phyloP scores from a whole-genome alignment of 2,113 vertebrate species.

The Cynocephalus volans region DNA sequence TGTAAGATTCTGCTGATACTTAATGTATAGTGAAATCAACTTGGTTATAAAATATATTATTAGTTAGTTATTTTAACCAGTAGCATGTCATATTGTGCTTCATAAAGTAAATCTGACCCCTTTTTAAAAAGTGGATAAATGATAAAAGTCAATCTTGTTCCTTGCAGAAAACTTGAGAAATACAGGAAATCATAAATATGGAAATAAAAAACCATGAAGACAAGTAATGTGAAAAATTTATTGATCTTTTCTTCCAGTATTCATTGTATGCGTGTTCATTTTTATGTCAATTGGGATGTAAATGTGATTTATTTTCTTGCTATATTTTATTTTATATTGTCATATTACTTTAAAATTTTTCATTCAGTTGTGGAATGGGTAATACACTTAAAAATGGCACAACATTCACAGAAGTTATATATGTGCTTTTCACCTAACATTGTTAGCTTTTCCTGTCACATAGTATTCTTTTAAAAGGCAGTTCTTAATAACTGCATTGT shows the following conservation, averaged over 20 bases:
- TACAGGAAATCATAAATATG: neutral
- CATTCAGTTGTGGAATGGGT: conserved; percentile 2
- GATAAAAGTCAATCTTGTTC: neutral
- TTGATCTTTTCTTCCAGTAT: conserved; percentile 38
- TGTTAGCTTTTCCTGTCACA: too few species aligned
- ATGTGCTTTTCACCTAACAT: neutral
- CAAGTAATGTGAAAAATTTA: conserved; percentile 6
- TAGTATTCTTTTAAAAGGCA: conserved; percentile 18
- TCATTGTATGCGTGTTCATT: conserved; percentile 48
- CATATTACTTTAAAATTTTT: neutral
- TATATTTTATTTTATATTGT: neutral
- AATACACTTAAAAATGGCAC: conserved; percentile 11
- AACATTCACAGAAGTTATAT: neutral
- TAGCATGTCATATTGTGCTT: conserved; percentile 18
- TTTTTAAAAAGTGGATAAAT: conserved; percentile 21
- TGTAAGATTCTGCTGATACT: neutral
- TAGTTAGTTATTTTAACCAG: neutral
- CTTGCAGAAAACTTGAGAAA: conserved; percentile 54
- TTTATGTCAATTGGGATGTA: conserved; percentile 12
- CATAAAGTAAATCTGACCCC: conserved; percentile 28
- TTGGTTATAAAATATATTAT: conserved; percentile 56
- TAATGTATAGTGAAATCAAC: conserved; percentile 16
- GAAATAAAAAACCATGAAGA: neutral
- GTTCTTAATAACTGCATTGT: neutral
- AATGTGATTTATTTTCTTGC: conserved; percentile 28